Evolutionary conservation across 2,113 vertebrate species (phyloP).

Genomic region (Mirounga angustirostris): DNA sequence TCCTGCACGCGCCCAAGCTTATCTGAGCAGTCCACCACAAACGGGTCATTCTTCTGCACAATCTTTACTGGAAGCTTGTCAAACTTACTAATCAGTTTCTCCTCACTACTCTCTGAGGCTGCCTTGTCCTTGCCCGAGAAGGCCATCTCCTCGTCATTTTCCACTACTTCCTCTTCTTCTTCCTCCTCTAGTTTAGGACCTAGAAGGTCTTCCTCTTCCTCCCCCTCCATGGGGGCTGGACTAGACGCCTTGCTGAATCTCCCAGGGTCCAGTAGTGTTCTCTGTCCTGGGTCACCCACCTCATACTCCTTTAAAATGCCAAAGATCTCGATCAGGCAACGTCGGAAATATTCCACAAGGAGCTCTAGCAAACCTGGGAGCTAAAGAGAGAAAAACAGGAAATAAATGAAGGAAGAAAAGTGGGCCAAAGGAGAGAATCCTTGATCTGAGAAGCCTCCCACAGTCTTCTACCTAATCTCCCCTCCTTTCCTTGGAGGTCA

Average conservation of each 20-base stretch:
- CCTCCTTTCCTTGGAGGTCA: neutral
- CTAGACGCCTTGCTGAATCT: conserved; percentile 90
- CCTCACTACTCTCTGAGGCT: conserved; percentile 87
- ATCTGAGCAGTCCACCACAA: conserved; percentile 93
- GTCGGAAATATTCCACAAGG: conserved; percentile 98
- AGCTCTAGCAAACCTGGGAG: conserved; percentile 97
- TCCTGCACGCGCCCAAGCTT: conserved; percentile 95
- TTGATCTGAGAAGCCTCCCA: neutral
- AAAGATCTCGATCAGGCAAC: conserved; percentile 99
- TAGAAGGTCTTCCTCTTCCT: conserved; percentile 86
- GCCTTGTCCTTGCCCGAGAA: conserved; percentile 87
- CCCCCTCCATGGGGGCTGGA: conserved; percentile 87
- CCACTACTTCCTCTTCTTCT: conserved; percentile 91
- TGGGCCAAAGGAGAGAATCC: neutral
- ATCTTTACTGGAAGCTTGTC: conserved; percentile 97
- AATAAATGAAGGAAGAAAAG: conserved; percentile 67
- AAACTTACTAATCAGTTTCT: conserved; percentile 96
- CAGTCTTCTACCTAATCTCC: neutral
- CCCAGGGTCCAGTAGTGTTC: conserved; percentile 95
- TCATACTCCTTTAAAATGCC: conserved; percentile 98
- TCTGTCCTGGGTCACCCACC: conserved; percentile 97
- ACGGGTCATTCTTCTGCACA: conserved; percentile 95
- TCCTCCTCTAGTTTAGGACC: conserved; percentile 86
- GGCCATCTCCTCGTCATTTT: conserved; percentile 90
- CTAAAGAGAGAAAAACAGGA: conserved; percentile 84